Percentiles rank a stretch among this genome's conserved stretches.
phyloP scores from a whole-genome alignment of 2,888 invertebrate genomes.

The Acrocyrtus sp. region DNA sequence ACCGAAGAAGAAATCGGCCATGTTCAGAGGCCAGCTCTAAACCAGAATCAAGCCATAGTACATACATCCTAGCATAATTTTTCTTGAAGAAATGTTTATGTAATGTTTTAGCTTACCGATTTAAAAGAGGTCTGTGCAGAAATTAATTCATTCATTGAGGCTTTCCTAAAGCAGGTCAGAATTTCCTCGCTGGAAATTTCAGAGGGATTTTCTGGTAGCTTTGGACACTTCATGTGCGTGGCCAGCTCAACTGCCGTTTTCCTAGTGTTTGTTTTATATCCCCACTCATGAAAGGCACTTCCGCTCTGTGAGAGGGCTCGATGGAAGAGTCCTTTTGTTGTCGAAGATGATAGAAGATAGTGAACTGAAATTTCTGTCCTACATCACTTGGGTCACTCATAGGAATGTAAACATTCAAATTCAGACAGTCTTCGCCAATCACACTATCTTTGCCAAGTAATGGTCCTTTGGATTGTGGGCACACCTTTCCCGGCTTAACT shows the following conservation, averaged over 20 bases:
- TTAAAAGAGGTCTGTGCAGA: background rate
- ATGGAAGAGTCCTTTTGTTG: slow-evolving; percentile 32
- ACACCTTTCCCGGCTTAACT: slow-evolving; percentile 7
- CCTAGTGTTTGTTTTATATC: slow-evolving; percentile 15
- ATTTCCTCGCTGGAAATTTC: slow-evolving; percentile 7
- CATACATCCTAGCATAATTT: no score
- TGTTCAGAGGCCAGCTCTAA: slow-evolving; percentile 12
- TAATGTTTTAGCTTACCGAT: no score
- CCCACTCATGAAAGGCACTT: slow-evolving; percentile 17
- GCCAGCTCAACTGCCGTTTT: slow-evolving; percentile 13
- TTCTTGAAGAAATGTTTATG: no score
- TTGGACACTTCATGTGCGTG: slow-evolving; percentile 4
- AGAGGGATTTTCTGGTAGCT: background rate
- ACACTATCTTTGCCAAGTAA: background rate
- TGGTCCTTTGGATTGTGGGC: slow-evolving; percentile 5
- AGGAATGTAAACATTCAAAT: slow-evolving; percentile 34
- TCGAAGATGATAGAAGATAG: slow-evolving; percentile 13
- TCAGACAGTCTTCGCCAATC: slow-evolving; percentile 26
- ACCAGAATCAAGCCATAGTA: no score
- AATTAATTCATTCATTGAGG: background rate
- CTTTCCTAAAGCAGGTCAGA: slow-evolving; percentile 9
- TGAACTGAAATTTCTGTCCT: no score
- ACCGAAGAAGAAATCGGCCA: background rate
- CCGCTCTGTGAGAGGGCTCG: slow-evolving; percentile 33
- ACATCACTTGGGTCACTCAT: slow-evolving; percentile 24